Percentiles rank a stretch among this genome's conserved stretches.
Evolutionary conservation across 1,140 invertebrate species (phyloP).

Genomic region (Drosophila ananassae): DNA sequence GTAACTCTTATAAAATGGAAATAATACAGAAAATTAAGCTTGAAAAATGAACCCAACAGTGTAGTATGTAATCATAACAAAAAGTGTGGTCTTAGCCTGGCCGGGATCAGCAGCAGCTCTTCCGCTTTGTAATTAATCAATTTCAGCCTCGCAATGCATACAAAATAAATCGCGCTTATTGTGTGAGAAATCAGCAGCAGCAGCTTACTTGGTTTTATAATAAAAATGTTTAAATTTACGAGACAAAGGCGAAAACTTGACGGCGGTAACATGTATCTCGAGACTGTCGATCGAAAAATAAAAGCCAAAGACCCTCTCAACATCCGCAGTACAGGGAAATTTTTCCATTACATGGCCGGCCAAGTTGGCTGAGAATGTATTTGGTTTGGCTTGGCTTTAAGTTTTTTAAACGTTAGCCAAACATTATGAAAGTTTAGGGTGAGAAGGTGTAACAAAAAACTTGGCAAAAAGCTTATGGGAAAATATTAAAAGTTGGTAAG

Average conservation of each 20-base stretch:
- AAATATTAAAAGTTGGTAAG: neutral
- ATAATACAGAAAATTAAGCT: slow-evolving; percentile 54
- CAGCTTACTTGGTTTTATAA: slow-evolving; percentile 53
- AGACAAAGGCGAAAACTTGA: slow-evolving; percentile 77
- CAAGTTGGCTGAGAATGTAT: slow-evolving; percentile 29
- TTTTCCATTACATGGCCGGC: slow-evolving; percentile 19
- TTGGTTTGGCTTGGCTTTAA: slow-evolving; percentile 36
- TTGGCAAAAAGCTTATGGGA: neutral
- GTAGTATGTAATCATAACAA: slow-evolving; percentile 36
- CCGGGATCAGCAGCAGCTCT: slow-evolving; percentile 40
- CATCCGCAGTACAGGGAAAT: slow-evolving; percentile 28
- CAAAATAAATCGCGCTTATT: slow-evolving; percentile 74
- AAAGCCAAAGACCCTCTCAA: slow-evolving; percentile 18
- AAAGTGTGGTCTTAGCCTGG: slow-evolving; percentile 9
- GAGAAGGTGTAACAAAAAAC: slow-evolving; percentile 5
- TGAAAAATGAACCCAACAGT: slow-evolving; percentile 53
- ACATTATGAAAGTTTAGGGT: slow-evolving; percentile 44
- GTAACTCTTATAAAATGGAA: slow-evolving; percentile 31
- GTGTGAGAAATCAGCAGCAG: slow-evolving; percentile 54
- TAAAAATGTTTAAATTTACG: slow-evolving; percentile 79
- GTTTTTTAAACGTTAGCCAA: slow-evolving; percentile 71
- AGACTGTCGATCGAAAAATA: slow-evolving; percentile 4
- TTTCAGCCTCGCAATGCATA: slow-evolving; percentile 67
- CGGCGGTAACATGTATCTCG: slow-evolving; percentile 62
- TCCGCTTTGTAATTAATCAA: slow-evolving; percentile 79